Conservation (phyloP, 2,888 invertebrate genomes). For the Trisateles emortualis region DNA sequence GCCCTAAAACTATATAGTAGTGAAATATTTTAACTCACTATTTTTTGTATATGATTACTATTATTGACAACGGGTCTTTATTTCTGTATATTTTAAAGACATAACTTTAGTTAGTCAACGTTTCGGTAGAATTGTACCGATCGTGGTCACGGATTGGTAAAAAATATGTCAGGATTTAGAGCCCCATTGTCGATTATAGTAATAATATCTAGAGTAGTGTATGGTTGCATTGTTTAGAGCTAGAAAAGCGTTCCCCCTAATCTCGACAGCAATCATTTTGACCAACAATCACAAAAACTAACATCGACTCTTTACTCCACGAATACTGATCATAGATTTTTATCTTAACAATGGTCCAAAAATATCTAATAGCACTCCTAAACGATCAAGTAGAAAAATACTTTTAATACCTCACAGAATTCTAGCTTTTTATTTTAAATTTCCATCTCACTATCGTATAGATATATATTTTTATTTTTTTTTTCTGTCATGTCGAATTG, state of each 20-base stretch:
- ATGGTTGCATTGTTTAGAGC: conserved; percentile 69
- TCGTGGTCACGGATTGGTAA: too few species aligned
- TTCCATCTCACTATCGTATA: conserved; percentile 61
- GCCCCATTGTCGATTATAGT: too few species aligned
- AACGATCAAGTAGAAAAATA: conserved; percentile 86
- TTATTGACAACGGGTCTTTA: too few species aligned
- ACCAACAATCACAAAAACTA: conserved; percentile 76
- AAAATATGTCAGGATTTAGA: too few species aligned
- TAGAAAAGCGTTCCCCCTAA: conserved; percentile 71
- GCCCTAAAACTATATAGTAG: conserved; percentile 33
- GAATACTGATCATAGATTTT: conserved; percentile 81
- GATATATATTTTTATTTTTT: conserved; percentile 55
- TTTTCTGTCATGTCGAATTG: conserved; percentile 64
- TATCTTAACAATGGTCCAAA: conserved; percentile 86
- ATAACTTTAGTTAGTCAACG: too few species aligned
- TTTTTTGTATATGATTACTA: too few species aligned
- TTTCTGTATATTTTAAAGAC: too few species aligned
- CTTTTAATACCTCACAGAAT: conserved; percentile 78
- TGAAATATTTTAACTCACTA: too few species aligned
- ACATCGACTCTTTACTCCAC: conserved; percentile 68
- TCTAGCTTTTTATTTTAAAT: conserved; percentile 68
- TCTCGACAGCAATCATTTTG: conserved; percentile 69
- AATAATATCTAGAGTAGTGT: too few species aligned
- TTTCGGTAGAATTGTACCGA: too few species aligned
- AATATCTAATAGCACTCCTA: conserved; percentile 85